Evolutionary conservation across 2,797 vertebrate genomes (phyloP).

Genomic region (Threskiornis aethiopicus): DNA sequence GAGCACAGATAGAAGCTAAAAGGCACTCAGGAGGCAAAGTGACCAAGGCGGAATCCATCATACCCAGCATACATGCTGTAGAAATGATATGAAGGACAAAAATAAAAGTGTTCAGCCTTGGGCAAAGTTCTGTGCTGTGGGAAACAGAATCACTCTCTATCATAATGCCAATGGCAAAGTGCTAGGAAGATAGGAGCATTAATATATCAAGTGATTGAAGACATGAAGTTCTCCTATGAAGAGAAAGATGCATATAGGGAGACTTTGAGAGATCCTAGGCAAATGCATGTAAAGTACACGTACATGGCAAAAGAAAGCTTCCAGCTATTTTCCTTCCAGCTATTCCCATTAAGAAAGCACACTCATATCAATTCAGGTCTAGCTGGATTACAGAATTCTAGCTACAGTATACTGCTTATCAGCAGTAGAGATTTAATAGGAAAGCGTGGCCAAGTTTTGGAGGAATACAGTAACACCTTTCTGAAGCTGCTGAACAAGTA

Average conservation of each 20-base stretch:
- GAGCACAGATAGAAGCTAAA: conserved; percentile 6
- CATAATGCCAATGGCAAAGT: background rate
- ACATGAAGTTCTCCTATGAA: background rate
- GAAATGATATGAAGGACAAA: conserved; percentile 30
- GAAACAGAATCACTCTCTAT: background rate
- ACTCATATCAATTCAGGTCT: background rate
- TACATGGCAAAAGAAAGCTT: background rate
- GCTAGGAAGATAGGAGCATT: background rate
- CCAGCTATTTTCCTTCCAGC: background rate
- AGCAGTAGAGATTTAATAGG: background rate
- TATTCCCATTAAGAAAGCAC: background rate
- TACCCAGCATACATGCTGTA: background rate
- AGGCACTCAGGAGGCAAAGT: background rate
- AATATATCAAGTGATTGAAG: conserved; percentile 39
- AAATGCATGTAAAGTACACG: background rate
- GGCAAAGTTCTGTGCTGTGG: conserved; percentile 11
- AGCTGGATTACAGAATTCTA: background rate
- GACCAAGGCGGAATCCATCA: conserved; percentile 14
- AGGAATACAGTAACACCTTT: background rate
- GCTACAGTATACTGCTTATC: background rate
- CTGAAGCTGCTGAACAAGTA: background rate
- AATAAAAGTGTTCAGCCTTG: conserved; percentile 3
- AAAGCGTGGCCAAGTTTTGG: background rate
- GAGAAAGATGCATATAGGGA: background rate
- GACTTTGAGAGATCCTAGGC: background rate